Evolutionary conservation across 2,797 vertebrate species (phyloP).

Genomic region (Sorex maritimensis): DNA sequence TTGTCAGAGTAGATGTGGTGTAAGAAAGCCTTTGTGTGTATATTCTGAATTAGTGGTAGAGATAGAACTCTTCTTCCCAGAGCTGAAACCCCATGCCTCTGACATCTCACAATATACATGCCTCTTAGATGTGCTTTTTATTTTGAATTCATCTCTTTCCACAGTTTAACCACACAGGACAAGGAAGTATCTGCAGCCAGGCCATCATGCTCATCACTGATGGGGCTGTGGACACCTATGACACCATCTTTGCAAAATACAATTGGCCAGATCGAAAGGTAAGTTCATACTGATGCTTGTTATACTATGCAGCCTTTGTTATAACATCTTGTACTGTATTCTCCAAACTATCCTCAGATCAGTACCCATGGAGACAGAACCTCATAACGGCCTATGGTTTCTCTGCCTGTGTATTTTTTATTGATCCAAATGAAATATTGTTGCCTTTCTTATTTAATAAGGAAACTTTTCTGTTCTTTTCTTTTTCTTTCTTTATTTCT

Average conservation of each 20-base stretch:
- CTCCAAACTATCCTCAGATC: not conserved
- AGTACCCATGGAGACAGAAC: not conserved
- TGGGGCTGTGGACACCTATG: constrained; percentile 98
- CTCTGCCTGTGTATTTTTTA: constrained; percentile 34
- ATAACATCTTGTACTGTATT: not conserved
- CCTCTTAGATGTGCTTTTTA: not conserved
- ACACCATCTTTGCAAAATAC: constrained; percentile 97
- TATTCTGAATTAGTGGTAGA: not conserved
- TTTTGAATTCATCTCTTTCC: constrained; percentile 71
- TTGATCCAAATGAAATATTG: constrained; percentile 32
- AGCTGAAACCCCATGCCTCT: not conserved
- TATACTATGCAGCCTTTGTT: rapidly evolving
- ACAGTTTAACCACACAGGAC: constrained; percentile 98
- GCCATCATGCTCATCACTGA: constrained; percentile 99
- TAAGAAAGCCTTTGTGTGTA: not conserved
- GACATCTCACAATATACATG: not conserved
- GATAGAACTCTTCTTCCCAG: not conserved
- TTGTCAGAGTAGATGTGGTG: not conserved
- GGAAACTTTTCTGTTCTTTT: too few species aligned
- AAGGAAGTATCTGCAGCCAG: constrained; percentile 98
- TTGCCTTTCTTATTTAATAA: constrained; percentile 61
- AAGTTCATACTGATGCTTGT: constrained; percentile 59
- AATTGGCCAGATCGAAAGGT: constrained; percentile 99
- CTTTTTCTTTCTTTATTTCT: too few species aligned
- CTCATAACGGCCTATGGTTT: constrained; percentile 63